These are phyloP conservation scores for Acanthosepion esculentum DNA, from an alignment of 2,888 invertebrate genomes.

Conservation along the genomic window DNA sequence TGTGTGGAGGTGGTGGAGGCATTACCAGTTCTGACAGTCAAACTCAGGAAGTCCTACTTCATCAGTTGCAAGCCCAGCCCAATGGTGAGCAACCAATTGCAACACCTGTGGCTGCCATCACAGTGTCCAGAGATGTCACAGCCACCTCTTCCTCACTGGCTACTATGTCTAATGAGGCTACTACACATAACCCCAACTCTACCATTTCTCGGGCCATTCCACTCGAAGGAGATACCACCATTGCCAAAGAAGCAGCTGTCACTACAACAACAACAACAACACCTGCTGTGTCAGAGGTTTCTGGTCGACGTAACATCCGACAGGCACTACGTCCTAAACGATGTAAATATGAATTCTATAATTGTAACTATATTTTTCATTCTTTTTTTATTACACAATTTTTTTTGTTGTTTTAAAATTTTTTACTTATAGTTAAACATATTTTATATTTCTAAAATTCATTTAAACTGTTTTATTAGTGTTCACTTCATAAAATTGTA, in stretches of 20 bases:
- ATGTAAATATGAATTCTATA: conserved; percentile 44
- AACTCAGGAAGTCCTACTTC: conserved; percentile 46
- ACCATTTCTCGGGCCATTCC: conserved; percentile 35
- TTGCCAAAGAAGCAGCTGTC: conserved; percentile 42
- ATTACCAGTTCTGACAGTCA: conserved; percentile 43
- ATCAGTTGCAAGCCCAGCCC: conserved; percentile 24
- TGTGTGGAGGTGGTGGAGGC: conserved; percentile 46
- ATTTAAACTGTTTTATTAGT: not conserved
- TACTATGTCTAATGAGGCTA: not conserved
- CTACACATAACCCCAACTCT: conserved; percentile 24
- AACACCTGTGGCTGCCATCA: not conserved
- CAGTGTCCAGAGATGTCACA: conserved; percentile 42
- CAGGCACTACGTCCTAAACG: conserved; percentile 47
- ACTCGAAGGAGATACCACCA: conserved; percentile 37
- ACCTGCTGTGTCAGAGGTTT: conserved; percentile 37
- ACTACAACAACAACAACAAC: conserved; percentile 24
- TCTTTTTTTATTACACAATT: not conserved
- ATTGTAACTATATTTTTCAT: conserved; percentile 34
- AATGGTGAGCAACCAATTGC: conserved; percentile 41
- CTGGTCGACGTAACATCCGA: conserved; percentile 47
- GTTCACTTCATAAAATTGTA: not conserved
- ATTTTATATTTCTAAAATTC: not conserved
- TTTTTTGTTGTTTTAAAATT: not conserved
- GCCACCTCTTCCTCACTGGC: conserved; percentile 34
- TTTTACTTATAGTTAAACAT: not conserved